A percentile compares a stretch with the other conserved stretches of the same genome.
These are phyloP conservation scores for Trachythela sp. DNA, from an alignment of 64 coral and sea anemone genomes.

Conservation along the genomic window DNA sequence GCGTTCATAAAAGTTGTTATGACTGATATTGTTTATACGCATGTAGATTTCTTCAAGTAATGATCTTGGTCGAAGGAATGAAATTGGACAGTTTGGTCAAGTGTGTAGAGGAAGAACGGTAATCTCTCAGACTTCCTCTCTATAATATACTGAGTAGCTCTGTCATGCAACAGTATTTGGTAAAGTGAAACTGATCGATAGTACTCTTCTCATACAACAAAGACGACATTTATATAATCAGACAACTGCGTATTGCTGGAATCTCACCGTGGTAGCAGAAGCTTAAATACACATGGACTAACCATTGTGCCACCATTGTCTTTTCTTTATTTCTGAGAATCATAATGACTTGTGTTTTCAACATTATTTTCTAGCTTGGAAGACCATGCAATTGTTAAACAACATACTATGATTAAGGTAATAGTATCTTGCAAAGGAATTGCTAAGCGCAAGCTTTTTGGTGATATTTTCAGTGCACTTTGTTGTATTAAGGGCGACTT, in stretches of 20 bases:
- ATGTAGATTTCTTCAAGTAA: slow-evolving; percentile 73
- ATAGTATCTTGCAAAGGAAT: not conserved
- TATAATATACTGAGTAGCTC: not conserved
- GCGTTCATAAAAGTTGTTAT: too few relatives aligned
- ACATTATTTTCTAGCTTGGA: not conserved
- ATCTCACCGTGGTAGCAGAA: too few relatives aligned
- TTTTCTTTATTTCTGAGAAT: too few relatives aligned
- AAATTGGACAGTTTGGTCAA: slow-evolving; percentile 76
- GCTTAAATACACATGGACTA: too few relatives aligned
- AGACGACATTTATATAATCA: too few relatives aligned
- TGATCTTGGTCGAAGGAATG: slow-evolving; percentile 80
- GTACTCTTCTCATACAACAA: too few relatives aligned
- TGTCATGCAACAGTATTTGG: not conserved
- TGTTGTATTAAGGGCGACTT: too few relatives aligned
- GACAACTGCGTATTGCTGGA: too few relatives aligned
- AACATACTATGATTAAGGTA: not conserved
- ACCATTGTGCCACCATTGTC: too few relatives aligned
- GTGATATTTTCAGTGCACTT: too few relatives aligned
- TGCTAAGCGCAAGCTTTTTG: not conserved
- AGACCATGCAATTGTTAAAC: not conserved
- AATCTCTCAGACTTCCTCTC: not conserved
- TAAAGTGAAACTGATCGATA: too few relatives aligned
- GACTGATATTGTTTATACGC: too few relatives aligned
- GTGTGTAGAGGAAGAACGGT: slow-evolving; percentile 69
- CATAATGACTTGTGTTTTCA: not conserved